A percentile compares a stretch with the other conserved stretches of the same genome.
Evolutionary conservation across 2,113 vertebrate genomes (phyloP).

Genomic region (Martes martes): DNA sequence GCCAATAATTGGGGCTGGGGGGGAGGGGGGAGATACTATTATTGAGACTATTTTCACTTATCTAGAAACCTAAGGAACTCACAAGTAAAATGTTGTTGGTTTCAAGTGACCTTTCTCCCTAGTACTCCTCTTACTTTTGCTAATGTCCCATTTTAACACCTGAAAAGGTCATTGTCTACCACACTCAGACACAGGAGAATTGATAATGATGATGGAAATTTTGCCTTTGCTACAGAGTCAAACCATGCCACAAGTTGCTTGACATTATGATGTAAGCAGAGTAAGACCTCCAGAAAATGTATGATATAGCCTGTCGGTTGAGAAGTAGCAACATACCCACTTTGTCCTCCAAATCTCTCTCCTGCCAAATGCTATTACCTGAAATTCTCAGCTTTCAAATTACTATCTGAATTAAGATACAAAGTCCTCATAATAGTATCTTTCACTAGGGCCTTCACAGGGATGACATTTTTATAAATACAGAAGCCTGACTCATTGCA

Average conservation of each 20-base stretch:
- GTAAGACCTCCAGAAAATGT: background rate
- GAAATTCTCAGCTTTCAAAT: background rate
- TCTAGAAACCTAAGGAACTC: background rate
- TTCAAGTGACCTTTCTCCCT: conserved; percentile 61
- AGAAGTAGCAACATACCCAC: background rate
- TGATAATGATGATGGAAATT: conserved; percentile 52
- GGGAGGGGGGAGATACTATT: background rate
- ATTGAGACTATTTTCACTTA: conserved; percentile 37
- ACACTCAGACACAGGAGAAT: conserved; percentile 31
- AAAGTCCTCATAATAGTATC: background rate
- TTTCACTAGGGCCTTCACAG: background rate
- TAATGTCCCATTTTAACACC: conserved; percentile 65
- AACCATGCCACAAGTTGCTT: background rate
- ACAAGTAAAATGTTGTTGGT: conserved; percentile 60
- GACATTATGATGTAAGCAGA: background rate
- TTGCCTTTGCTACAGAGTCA: background rate
- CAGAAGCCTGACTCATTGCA: background rate
- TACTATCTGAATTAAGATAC: background rate
- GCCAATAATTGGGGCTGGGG: background rate
- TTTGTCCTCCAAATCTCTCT: conserved; percentile 14
- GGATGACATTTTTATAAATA: background rate
- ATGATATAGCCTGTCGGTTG: background rate
- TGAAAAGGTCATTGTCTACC: conserved; percentile 58
- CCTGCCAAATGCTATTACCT: background rate
- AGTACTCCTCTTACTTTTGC: conserved; percentile 34